Evolutionary conservation across 2,888 invertebrate genomes (phyloP), one percentile per base, ranked within the genome.

Genomic region (Lycaena phlaeas): DNA sequence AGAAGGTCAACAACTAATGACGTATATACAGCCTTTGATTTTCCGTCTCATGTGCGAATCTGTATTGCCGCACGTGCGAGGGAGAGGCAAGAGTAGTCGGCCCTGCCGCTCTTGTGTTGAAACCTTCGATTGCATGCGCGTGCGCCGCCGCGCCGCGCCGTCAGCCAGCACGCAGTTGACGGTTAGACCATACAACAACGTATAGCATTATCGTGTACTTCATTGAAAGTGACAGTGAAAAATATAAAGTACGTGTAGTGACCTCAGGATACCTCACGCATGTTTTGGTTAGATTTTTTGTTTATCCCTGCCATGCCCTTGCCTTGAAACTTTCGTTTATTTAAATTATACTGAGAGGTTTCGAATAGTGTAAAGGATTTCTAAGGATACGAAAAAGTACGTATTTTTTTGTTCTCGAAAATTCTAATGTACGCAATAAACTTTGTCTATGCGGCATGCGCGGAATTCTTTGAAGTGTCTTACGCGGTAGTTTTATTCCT

Each of bases 1-100:
- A 63, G 76, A 81, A 82, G 82, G 82, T 78, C 78, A 64, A 48
- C 76, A 64, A 67, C 64, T 74, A 64, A 62, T 62, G 53, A 51
- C 56, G 56, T 57, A 54, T 61, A 57, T 65, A 61, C 64, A 65
- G 62, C 52, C 55, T 52, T 49, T 57, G 50, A 52, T 42, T 44
- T 41, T 52, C 52, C 52, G 53, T 75, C 64, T 68, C 71, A 49
- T 37, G 36, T 44, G 43, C 42, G 15, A 38, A 47, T 40, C 30
- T 6, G 47, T 26, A 26, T 22, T 12, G 15, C 25, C 26, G 40
- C 46, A 51, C 36, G 78, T 55, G 59, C 36, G 60, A 81, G 58
- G 50, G 77, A 69, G 78, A 76, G 53, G 52, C 47, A 59, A 42
- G 50, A 52, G 47, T 49, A 48, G 52, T 53, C 51, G 54, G 57